Conservation (phyloP, 2,113 vertebrate genomes). For the Zosterops pallidus region DNA sequence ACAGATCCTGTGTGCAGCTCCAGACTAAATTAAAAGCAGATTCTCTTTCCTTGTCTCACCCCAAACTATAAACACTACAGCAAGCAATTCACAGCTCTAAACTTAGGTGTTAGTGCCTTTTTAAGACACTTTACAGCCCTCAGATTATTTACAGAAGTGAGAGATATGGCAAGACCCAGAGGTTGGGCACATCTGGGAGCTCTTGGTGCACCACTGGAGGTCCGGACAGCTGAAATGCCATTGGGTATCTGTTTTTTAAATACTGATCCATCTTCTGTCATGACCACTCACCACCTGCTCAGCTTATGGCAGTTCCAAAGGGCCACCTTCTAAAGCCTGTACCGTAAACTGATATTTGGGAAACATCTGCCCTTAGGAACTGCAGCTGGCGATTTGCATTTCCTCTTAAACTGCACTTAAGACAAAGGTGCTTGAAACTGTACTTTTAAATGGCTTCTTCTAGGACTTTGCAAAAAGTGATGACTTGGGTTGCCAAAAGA, state of each 20-base stretch:
- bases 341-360: not conserved
- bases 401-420: accelerated
- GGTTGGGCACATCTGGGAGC: not conserved
- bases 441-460: not conserved
- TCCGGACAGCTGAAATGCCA: not conserved
- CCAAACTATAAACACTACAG: not conserved
- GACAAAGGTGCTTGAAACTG: not conserved
- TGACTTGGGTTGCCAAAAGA: not conserved
- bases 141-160: not conserved
- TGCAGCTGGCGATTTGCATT: not conserved
- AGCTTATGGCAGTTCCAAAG: not conserved
- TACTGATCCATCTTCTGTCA: not conserved
- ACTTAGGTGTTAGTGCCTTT: not conserved
- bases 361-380: not conserved
- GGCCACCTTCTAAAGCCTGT: not conserved
- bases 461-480: not conserved
- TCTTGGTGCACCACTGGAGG: not conserved
- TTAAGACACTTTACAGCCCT: not conserved
- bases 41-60: not conserved
- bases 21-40: not conserved
- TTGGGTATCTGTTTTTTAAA: not conserved
- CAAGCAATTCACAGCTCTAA: not conserved
- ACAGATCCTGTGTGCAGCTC: not conserved
- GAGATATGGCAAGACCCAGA: not conserved
- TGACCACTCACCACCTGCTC: not conserved